A percentile compares a stretch with the other conserved stretches of the same genome.
phyloP scores from a whole-genome alignment of 2,888 invertebrate species.

The Lissocephala sabroskyi region DNA sequence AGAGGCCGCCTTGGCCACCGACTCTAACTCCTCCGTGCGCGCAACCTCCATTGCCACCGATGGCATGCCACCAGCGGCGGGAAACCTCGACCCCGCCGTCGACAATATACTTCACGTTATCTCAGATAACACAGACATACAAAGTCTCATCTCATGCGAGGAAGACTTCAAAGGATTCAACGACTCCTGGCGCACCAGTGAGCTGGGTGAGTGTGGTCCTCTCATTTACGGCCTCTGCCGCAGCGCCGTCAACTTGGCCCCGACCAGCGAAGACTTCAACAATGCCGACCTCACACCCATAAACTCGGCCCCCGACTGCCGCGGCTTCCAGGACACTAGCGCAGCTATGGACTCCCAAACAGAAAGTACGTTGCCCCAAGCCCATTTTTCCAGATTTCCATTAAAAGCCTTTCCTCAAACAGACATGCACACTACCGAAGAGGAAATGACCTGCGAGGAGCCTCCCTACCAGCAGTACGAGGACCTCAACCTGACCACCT shows the following conservation, averaged over 20 bases:
- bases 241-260: no score
- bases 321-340: neutral
- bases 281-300: no score
- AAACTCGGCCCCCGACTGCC: no score
- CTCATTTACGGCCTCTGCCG: conserved; percentile 24
- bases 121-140: conserved; percentile 41
- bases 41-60: neutral
- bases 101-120: conserved; percentile 38
- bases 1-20: neutral
- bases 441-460: no score
- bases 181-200: no score
- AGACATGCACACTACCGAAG: no score
- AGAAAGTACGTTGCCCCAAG: neutral
- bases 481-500: no score
- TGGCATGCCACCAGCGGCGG: neutral
- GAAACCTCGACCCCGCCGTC: conserved; percentile 37
- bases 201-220: neutral
- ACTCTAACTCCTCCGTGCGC: neutral
- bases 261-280: no score
- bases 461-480: no score
- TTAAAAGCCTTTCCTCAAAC: no score
- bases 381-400: no score
- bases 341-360: conserved; percentile 1
- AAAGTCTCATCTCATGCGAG: conserved; percentile 31
- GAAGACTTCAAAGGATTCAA: conserved; percentile 22